These are phyloP conservation scores for Mallotus villosus DNA, from an alignment of 2,797 vertebrate genomes.

Conservation along the genomic window DNA sequence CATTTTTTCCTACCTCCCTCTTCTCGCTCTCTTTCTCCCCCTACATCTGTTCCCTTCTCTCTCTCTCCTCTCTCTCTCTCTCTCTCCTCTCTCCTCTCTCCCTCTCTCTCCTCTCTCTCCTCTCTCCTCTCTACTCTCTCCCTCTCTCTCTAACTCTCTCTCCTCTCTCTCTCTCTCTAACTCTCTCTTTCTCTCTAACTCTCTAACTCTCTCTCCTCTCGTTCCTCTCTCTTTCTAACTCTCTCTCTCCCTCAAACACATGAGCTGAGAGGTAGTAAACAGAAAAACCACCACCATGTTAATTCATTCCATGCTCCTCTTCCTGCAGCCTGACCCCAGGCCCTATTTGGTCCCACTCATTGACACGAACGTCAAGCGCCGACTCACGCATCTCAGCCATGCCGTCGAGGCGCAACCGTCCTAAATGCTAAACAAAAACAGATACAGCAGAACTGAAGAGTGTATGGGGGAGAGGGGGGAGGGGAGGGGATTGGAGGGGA, in stretches of 20 bases:
- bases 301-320: conserved; percentile 13
- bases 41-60: too few relatives aligned
- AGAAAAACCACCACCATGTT: not conserved
- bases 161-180: too few relatives aligned
- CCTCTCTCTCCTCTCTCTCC: too few relatives aligned
- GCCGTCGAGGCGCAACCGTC: not conserved
- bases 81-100: not conserved
- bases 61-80: not conserved
- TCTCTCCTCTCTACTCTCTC: too few relatives aligned
- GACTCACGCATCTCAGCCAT: not conserved
- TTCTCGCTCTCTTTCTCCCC: not conserved
- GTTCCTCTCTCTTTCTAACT: too few relatives aligned
- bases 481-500: too few relatives aligned
- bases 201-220: too few relatives aligned
- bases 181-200: too few relatives aligned
- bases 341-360: conserved; percentile 30
- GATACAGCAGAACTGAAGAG: not conserved
- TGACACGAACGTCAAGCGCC: conserved; percentile 19
- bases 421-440: not conserved
- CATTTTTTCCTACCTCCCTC: not conserved
- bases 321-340: conserved; percentile 49
- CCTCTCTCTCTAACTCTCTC: too few relatives aligned
- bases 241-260: too few relatives aligned
- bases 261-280: not conserved
- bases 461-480: not conserved